Conservation (phyloP, 2,888 invertebrate species). For the Leptarthrus brevirostris region DNA sequence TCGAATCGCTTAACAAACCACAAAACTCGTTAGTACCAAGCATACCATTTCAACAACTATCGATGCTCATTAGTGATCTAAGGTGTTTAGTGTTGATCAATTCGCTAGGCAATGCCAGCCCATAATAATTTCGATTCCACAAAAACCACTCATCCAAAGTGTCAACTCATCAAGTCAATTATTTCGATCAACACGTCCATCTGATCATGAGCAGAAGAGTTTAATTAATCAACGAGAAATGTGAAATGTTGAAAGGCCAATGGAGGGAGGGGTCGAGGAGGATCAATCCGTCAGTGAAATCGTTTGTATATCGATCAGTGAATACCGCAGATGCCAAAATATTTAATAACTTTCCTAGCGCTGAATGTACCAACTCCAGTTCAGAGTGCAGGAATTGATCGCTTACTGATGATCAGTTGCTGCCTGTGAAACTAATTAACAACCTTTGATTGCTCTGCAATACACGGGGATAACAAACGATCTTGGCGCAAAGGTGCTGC, state of each 20-base stretch:
- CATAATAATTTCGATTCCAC: background rate
- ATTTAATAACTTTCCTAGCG: constrained; percentile 38
- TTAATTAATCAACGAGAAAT: constrained; percentile 48
- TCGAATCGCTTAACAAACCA: constrained; percentile 31
- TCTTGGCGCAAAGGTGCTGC: constrained; percentile 31
- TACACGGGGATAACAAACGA: constrained; percentile 45
- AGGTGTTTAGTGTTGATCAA: constrained; percentile 36
- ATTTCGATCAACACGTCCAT: constrained; percentile 50
- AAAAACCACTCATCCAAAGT: constrained; percentile 28
- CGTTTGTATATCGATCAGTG: background rate
- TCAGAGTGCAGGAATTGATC: constrained; percentile 32
- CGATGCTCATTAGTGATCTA: constrained; percentile 30
- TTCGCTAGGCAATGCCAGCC: background rate
- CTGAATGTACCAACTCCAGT: background rate
- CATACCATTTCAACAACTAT: no score
- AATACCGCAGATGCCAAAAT: constrained; percentile 40
- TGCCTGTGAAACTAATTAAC: constrained; percentile 51
- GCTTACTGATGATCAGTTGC: constrained; percentile 44
- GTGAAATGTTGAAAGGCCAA: constrained; percentile 19
- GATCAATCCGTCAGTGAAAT: constrained; percentile 21
- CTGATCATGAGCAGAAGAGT: constrained; percentile 50
- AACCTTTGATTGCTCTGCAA: constrained; percentile 46
- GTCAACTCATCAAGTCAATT: constrained; percentile 51
- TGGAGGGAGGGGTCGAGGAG: background rate
- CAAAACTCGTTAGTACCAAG: constrained; percentile 32